Percentiles rank a stretch among this genome's conserved stretches.
Evolutionary conservation across 1,140 invertebrate genomes (phyloP).

Genomic region (Bradysia coprophila): DNA sequence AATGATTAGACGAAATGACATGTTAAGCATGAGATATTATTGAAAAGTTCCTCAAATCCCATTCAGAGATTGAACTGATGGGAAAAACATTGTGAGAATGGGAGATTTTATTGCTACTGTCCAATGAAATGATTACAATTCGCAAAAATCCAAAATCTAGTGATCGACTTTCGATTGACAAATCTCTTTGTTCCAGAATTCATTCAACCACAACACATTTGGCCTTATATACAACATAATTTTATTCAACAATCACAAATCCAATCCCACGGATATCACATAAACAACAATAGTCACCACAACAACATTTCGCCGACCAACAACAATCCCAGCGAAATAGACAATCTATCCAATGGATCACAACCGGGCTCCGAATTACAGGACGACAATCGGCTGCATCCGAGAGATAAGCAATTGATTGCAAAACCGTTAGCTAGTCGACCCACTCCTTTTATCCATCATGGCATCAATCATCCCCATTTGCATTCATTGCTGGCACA

Average conservation of each 20-base stretch:
- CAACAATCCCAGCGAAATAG: conserved; percentile 25
- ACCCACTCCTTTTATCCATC: conserved; percentile 26
- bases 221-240: conserved; percentile 26
- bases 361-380: conserved; percentile 11
- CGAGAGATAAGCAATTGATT: conserved; percentile 19
- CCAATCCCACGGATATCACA: conserved; percentile 1
- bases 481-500: conserved; percentile 26
- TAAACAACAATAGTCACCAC: conserved; percentile 1
- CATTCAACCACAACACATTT: conserved; percentile 25
- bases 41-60: too few relatives aligned
- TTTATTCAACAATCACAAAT: conserved; percentile 14
- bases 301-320: conserved; percentile 23
- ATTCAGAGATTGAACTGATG: too few relatives aligned
- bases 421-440: conserved; percentile 32
- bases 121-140: not conserved
- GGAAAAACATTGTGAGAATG: too few relatives aligned
- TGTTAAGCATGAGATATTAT: too few relatives aligned
- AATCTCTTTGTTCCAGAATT: conserved; percentile 14
- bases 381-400: conserved; percentile 10
- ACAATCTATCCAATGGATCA: conserved; percentile 18
- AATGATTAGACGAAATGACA: too few relatives aligned
- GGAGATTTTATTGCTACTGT: too few relatives aligned
- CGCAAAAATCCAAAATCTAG: not conserved
- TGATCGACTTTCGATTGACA: not conserved
- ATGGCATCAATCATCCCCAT: conserved; percentile 26